phyloP scores from a whole-genome alignment of 2,888 invertebrate species.

The Meta bourneti region DNA sequence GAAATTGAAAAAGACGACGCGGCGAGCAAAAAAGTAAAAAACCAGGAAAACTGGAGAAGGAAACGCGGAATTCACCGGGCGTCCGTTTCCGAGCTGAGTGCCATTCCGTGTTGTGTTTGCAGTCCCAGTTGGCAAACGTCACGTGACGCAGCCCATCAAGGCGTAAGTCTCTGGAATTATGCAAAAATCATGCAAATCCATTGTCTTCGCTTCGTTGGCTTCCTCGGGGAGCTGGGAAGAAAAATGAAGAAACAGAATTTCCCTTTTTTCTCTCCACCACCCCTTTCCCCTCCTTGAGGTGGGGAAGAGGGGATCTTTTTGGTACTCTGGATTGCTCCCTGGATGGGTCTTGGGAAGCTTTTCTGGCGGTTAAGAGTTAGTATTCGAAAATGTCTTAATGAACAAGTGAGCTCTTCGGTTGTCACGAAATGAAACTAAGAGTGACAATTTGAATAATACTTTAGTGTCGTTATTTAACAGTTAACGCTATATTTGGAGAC shows the following conservation, averaged over 20 bases:
- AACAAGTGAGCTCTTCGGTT: background rate
- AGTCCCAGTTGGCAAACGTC: conserved; percentile 53
- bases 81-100: conserved; percentile 36
- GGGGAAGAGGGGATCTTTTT: too few species aligned
- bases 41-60: background rate
- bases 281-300: too few species aligned
- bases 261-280: background rate
- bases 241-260: conserved; percentile 51
- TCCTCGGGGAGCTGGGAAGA: conserved; percentile 23
- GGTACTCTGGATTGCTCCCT: background rate
- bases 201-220: conserved; percentile 66
- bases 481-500: background rate
- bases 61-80: conserved; percentile 2
- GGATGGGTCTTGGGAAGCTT: background rate
- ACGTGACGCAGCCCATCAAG: conserved; percentile 57
- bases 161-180: conserved; percentile 59
- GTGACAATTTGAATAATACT: background rate
- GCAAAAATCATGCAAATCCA: conserved; percentile 68
- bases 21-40: background rate
- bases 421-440: background rate
- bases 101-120: conserved; percentile 54
- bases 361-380: background rate
- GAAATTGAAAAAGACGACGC: background rate
- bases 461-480: background rate
- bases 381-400: background rate